Evolutionary conservation across 2,888 invertebrate species (phyloP), one percentile per base, ranked within the genome.

Genomic region (Helobdella robusta): DNA sequence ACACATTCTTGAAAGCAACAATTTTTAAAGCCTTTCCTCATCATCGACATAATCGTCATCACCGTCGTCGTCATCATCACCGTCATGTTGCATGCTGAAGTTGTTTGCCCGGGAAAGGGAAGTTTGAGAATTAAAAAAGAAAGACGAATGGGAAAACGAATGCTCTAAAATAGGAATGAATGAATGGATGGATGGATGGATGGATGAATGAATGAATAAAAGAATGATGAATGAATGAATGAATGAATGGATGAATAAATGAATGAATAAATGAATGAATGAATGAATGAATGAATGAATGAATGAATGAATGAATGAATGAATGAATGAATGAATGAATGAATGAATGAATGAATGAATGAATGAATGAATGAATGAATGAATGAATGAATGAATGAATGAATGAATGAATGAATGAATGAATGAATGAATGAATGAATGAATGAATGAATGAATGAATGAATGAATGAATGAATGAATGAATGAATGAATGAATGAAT

Each of bases 1-100:
- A n/a, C n/a, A n/a, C n/a, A n/a, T n/a, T n/a, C n/a, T n/a, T n/a
- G n/a, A n/a, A n/a, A n/a, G n/a, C n/a, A n/a, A n/a, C n/a, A n/a
- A n/a, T n/a, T n/a, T n/a, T n/a, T n/a, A n/a, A n/a, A n/a, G n/a
- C n/a, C n/a, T n/a, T 28, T 58, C 28, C 23, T 58, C 28, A 58
- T 58, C 28, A 58, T 58, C 58, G 30, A 28, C 58, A 58, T 58
- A 25, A 58, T 58, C 58, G 30, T 58, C 58, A 58, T 58, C 58
- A 58, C 20, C 52, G 20, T 52, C 52, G 20, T 52, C 52, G 20
- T 52, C 52, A 52, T 52, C 52, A 52, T 52, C 52, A 52, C 20
- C 52, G 25, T 52, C 52, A 52, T 52, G 15, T 18, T 52, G 15
- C 11, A 52, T 20, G 20, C 23, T n/a, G 8, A 8, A 15, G 20